Evolutionary conservation across 2,113 vertebrate species (phyloP).

Genomic region (Myrmecobius fasciatus): DNA sequence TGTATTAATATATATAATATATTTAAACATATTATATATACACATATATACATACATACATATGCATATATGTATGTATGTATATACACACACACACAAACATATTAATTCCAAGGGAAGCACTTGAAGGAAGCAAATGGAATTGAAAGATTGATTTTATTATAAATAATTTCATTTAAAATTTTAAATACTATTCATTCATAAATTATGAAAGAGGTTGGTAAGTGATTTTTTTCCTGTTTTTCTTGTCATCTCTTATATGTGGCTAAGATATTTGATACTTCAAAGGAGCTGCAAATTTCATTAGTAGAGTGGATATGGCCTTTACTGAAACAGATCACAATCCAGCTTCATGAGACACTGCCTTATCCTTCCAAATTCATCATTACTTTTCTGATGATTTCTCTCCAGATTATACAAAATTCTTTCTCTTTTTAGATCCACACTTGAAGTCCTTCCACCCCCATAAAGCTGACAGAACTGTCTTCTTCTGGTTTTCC

Average conservation of each 20-base stretch:
- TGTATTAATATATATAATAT: fast-evolving
- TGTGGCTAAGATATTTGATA: neutral
- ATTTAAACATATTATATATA: neutral
- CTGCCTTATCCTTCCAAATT: neutral
- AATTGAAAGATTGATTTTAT: constrained; percentile 3
- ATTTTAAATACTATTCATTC: constrained; percentile 21
- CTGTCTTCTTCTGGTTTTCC: neutral
- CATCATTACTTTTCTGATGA: neutral
- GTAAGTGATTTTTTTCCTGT: neutral
- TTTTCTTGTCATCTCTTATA: neutral
- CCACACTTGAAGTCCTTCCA: neutral
- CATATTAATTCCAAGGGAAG: neutral
- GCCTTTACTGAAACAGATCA: neutral
- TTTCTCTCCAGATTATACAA: neutral
- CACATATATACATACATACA: too few relatives aligned
- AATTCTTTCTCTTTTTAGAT: neutral
- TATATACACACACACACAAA: too few relatives aligned
- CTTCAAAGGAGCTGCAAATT: neutral
- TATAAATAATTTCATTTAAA: constrained; percentile 17
- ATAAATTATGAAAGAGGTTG: neutral
- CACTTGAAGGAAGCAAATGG: neutral
- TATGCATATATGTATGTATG: neutral
- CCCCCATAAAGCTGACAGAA: neutral
- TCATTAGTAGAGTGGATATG: neutral
- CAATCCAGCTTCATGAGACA: neutral